A percentile compares a stretch with the other conserved stretches of the same genome.
Conservation (phyloP, 2,797 vertebrate species). For the Neosilurus mollespiculum region DNA sequence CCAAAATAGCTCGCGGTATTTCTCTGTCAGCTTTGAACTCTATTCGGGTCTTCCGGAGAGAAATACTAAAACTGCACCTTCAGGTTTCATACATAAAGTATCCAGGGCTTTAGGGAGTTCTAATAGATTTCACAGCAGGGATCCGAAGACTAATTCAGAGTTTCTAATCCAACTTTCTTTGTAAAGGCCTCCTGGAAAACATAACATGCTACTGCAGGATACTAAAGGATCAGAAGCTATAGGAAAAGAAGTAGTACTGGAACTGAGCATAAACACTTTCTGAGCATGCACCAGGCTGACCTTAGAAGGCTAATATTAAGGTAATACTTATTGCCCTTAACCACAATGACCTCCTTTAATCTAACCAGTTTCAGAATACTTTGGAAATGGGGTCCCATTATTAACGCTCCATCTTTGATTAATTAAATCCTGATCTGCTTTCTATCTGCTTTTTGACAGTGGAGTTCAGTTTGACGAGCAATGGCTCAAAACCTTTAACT, state of each 20-base stretch:
- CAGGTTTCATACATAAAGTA: constrained; percentile 23
- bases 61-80: not conserved
- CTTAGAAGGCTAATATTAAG: constrained; percentile 23
- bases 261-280: not conserved
- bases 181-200: constrained; percentile 13
- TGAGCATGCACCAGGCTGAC: constrained; percentile 18
- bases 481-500: constrained; percentile 65
- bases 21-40: not conserved
- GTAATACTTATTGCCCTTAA: constrained; percentile 27
- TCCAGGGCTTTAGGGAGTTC: not conserved
- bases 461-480: constrained; percentile 59
- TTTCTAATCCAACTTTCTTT: not conserved
- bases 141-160: constrained; percentile 8
- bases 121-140: not conserved
- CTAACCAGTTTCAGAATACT: constrained; percentile 59
- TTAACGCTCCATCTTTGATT: constrained; percentile 78
- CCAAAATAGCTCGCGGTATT: too few species aligned
- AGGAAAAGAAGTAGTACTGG: not conserved
- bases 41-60: not conserved
- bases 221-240: not conserved
- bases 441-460: constrained; percentile 72
- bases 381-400: constrained; percentile 65
- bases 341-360: constrained; percentile 62
- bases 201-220: constrained; percentile 7
- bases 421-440: constrained; percentile 76